phyloP scores from a whole-genome alignment of 2,113 vertebrate species.

The Myotis lucifugus region DNA sequence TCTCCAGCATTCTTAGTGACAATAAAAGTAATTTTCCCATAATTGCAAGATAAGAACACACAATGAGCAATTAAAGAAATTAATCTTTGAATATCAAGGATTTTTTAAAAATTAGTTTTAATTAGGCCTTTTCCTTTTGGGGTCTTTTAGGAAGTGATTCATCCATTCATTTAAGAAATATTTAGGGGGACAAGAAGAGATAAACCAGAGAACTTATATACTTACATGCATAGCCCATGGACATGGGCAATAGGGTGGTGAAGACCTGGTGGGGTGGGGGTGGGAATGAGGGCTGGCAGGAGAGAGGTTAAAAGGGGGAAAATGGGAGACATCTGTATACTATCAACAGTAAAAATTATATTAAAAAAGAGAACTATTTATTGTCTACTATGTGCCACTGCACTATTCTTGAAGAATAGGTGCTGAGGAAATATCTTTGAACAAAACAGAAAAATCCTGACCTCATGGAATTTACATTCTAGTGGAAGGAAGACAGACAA shows the following conservation, averaged over 20 bases:
- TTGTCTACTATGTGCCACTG: neutral
- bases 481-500: neutral
- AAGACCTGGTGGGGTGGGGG: too few relatives aligned
- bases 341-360: too few relatives aligned
- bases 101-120: neutral
- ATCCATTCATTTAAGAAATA: neutral
- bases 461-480: neutral
- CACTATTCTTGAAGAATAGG: neutral
- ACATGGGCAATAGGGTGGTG: too few relatives aligned
- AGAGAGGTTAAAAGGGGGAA: too few relatives aligned
- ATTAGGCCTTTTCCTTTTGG: neutral
- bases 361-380: neutral
- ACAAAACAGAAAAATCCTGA: neutral
- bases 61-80: neutral
- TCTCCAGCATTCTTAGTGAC: neutral
- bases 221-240: too few relatives aligned
- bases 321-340: too few relatives aligned
- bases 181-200: too few relatives aligned
- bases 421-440: neutral
- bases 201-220: too few relatives aligned
- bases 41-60: conserved; percentile 12
- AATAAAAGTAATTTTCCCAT: neutral
- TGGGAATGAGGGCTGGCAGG: too few relatives aligned
- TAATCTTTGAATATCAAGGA: conserved; percentile 24
- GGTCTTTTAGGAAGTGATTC: neutral